phyloP scores from a whole-genome alignment of 2,888 invertebrate species.

The Cephus sareptanus region DNA sequence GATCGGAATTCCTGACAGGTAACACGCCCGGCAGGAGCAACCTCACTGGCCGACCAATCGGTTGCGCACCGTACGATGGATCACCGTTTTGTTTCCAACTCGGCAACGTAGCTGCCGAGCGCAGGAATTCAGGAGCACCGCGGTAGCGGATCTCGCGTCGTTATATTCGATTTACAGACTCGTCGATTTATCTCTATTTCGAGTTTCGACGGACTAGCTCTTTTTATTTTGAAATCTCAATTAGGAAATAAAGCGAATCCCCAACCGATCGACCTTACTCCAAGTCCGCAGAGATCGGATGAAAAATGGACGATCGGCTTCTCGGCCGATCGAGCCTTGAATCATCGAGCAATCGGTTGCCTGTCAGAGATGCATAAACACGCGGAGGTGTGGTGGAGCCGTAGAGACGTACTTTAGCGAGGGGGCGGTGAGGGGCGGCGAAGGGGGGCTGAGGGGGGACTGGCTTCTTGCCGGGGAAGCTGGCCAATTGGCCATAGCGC shows the following conservation, averaged over 20 bases:
- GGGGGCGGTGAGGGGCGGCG: background rate
- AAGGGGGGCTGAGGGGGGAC: background rate
- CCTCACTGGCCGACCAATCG: no score
- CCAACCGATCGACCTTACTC: background rate
- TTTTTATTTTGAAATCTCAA: background rate
- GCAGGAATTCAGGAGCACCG: no score
- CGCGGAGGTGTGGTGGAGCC: no score
- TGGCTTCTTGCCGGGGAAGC: background rate
- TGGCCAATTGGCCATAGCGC: background rate
- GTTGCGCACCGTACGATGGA: no score
- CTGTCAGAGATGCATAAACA: slow-evolving; percentile 1
- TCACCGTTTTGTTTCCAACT: no score
- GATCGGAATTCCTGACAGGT: no score
- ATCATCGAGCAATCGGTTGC: slow-evolving; percentile 3
- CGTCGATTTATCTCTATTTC: no score
- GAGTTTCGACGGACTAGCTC: no score
- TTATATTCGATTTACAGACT: no score
- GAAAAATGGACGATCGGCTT: background rate
- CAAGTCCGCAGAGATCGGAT: background rate
- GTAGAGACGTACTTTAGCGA: background rate
- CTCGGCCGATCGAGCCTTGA: background rate
- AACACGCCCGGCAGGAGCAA: no score
- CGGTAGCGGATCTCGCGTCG: no score
- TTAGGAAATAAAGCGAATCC: background rate
- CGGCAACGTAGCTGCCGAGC: no score